A percentile compares a stretch with the other conserved stretches of the same genome.
These are phyloP conservation scores for Spicauda simplicius DNA, from an alignment of 2,888 invertebrate genomes.

Conservation along the genomic window DNA sequence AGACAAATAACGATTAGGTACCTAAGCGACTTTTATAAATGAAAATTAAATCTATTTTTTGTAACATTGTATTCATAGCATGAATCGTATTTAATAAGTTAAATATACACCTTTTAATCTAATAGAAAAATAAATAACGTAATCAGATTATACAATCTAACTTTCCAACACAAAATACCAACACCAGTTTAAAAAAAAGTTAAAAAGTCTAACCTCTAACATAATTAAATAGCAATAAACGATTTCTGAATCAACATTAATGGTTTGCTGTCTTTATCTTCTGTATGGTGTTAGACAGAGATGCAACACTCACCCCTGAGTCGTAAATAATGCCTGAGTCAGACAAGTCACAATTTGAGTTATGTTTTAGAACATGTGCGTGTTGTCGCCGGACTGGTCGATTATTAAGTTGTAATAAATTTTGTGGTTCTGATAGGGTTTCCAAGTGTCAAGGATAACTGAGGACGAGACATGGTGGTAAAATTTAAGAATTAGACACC, in stretches of 20 bases:
- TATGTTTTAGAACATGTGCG: slow-evolving; percentile 74
- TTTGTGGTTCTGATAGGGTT: slow-evolving; percentile 50
- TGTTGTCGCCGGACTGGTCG: slow-evolving; percentile 69
- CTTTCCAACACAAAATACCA: slow-evolving; percentile 50
- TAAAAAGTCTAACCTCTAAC: slow-evolving; percentile 49
- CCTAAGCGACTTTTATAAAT: too few relatives aligned
- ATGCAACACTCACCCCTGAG: slow-evolving; percentile 61
- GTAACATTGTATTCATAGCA: too few relatives aligned
- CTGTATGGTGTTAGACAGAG: slow-evolving; percentile 48
- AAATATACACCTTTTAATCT: not conserved
- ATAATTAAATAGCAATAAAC: slow-evolving; percentile 79
- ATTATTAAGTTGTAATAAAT: slow-evolving; percentile 82
- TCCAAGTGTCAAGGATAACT: slow-evolving; percentile 56
- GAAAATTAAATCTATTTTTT: too few relatives aligned
- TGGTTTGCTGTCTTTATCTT: slow-evolving; percentile 50
- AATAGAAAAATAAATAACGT: slow-evolving; percentile 25
- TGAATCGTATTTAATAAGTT: not conserved
- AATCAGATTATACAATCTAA: slow-evolving; percentile 37
- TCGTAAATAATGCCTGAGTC: slow-evolving; percentile 75
- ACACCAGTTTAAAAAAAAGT: slow-evolving; percentile 43
- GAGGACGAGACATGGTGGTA: not conserved
- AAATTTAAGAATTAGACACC: too few relatives aligned
- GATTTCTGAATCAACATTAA: slow-evolving; percentile 69
- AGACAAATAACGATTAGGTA: too few relatives aligned
- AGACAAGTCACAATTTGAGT: slow-evolving; percentile 60